phyloP scores from a whole-genome alignment of 2,113 vertebrate genomes.

The Romanogobio albipinnatus region DNA sequence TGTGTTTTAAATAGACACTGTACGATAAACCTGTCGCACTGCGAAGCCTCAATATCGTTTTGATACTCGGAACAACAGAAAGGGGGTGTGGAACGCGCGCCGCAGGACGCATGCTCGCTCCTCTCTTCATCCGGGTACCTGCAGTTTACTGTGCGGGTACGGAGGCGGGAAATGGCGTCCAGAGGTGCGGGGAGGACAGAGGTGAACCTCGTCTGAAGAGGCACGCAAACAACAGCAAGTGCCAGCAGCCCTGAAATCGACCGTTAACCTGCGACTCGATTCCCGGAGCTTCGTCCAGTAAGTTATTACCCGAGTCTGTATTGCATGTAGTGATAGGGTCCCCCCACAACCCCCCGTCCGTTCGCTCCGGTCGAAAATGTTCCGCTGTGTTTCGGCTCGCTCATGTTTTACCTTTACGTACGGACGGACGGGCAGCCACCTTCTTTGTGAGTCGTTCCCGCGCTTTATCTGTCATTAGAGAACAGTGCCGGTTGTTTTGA shows the following conservation, averaged over 20 bases:
- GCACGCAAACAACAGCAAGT: slow-evolving; percentile 50
- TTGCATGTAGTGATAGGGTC: slow-evolving; percentile 6
- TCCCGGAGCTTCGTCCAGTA: slow-evolving; percentile 67
- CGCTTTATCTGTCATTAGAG: slow-evolving; percentile 7
- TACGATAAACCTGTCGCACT: neutral
- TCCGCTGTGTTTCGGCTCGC: slow-evolving; percentile 19
- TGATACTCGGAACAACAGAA: slow-evolving; percentile 19
- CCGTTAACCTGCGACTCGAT: slow-evolving; percentile 52
- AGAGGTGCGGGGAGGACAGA: slow-evolving; percentile 81
- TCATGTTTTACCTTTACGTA: neutral
- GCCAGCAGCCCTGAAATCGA: slow-evolving; percentile 53
- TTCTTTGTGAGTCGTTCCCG: slow-evolving; percentile 9
- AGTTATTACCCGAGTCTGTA: slow-evolving; percentile 54
- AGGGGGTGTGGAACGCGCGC: slow-evolving; percentile 7
- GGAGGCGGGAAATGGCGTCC: slow-evolving; percentile 97
- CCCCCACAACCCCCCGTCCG: neutral
- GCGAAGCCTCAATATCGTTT: slow-evolving; percentile 12
- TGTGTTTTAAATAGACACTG: neutral
- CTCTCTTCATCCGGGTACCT: slow-evolving; percentile 84
- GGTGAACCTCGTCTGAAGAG: slow-evolving; percentile 69
- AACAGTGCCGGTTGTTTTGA: neutral
- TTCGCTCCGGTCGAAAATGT: slow-evolving; percentile 3
- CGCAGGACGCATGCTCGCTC: slow-evolving; percentile 22
- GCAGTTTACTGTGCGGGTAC: slow-evolving; percentile 80
- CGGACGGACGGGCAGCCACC: neutral